Conservation (phyloP, 2,113 vertebrate species). For the Martes martes region DNA sequence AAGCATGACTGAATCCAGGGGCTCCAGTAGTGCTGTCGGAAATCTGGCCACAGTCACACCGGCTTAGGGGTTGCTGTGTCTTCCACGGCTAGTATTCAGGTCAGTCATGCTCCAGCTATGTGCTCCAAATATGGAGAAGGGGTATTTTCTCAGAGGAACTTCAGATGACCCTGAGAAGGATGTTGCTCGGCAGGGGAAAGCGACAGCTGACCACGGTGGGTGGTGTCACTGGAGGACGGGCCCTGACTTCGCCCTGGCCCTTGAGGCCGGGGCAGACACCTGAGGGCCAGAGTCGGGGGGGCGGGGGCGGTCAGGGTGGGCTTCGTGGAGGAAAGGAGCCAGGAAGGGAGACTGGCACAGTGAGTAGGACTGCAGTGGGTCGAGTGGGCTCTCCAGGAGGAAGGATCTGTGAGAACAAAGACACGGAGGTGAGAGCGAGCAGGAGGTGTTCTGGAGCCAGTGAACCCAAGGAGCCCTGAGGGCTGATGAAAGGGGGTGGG, state of each 20-base stretch:
- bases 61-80: background rate
- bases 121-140: background rate
- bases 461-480: background rate
- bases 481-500: background rate
- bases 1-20: background rate
- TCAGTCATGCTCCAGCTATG: background rate
- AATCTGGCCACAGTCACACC: background rate
- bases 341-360: background rate
- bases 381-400: background rate
- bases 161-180: background rate
- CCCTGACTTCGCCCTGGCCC: background rate
- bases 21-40: background rate
- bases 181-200: background rate
- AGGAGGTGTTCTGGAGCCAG: background rate
- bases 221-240: background rate
- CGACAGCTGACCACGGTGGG: fast-evolving
- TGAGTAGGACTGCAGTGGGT: background rate
- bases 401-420: background rate
- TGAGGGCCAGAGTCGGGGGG: background rate
- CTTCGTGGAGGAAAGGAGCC: background rate
- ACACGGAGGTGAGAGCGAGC: background rate
- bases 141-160: background rate
- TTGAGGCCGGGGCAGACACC: background rate
- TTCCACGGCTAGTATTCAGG: background rate
- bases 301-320: fast-evolving